Evolutionary conservation across 2,888 invertebrate genomes (phyloP), one percentile per base, ranked within the genome.

Genomic region (Epicampocera succincta): DNA sequence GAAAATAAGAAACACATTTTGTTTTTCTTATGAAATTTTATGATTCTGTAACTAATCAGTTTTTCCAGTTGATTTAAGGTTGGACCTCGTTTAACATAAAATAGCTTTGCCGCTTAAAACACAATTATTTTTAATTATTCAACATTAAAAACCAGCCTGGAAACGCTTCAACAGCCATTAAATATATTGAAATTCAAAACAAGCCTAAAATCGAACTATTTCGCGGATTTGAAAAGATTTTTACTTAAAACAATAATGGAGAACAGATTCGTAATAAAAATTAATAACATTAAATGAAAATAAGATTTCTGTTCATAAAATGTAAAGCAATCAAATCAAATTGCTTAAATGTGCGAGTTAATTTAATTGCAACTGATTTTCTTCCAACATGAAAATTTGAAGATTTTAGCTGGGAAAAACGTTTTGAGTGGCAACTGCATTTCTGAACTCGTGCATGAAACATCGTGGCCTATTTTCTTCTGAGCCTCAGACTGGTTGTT

Each of bases 201-300:
- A 21, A 29, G 58, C 46, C 33, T 52, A 19, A 58, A 58, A 56
- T 19, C 6, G 25, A 58, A 66, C 15, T 46, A 11, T n/a, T 46
- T 33, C 38, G 12, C 56, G 15, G 52, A 54, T 63, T 73, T 33
- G 19, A n/a, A 42, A 5, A 63, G 33, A 52, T 21, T 73, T 72
- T 44, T 65, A 3, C 12, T 6, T 29, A 29, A 3, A 29, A 54
- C 54, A 54, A 73, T 73, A 44, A 73, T 25, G 21, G 15, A 21
- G 6, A 42, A 63, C 63, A 73, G 52, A 73, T 73, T 52, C 21
- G 21, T 46, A 46, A 50, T 61, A 33, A 33, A 73, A 44, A 63
- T 38, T 19, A 56, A 46, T 63, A 15, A n/a, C 60, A 44, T 29
- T 44, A 56, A 17, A 42, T 56, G 19, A 9, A 44, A 15, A 44